A percentile compares a stretch with the other conserved stretches of the same genome.
Conservation (phyloP, 2,888 invertebrate species). For the Drosophila nr. perissopoda region DNA sequence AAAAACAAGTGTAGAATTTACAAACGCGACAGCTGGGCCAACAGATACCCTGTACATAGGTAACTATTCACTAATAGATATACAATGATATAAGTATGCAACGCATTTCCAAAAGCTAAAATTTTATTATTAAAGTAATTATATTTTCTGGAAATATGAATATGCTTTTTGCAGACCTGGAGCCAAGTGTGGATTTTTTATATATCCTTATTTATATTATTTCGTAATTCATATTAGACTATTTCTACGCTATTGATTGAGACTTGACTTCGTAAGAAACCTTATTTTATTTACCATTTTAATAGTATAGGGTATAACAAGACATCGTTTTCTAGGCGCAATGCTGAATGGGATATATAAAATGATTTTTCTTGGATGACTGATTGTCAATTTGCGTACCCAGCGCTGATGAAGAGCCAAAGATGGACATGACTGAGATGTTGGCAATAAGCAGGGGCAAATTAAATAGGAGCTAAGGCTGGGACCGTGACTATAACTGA, state of each 20-base stretch:
- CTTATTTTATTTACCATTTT: not conserved
- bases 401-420: conserved; percentile 27
- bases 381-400: conserved; percentile 20
- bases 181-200: not conserved
- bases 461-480: conserved; percentile 29
- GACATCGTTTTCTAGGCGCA: not conserved
- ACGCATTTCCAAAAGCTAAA: not conserved
- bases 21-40: not conserved
- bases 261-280: not conserved
- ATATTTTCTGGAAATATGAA: not conserved
- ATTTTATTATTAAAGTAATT: not conserved
- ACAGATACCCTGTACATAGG: conserved; percentile 2
- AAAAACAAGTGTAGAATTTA: not conserved
- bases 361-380: conserved; percentile 15
- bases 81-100: not conserved
- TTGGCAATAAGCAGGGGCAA: conserved; percentile 4
- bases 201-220: not conserved
- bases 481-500: conserved; percentile 8
- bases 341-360: conserved; percentile 1
- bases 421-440: conserved; percentile 55
- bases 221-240: not conserved
- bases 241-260: not conserved
- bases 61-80: not conserved
- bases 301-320: conserved; percentile 12
- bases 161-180: not conserved